Conservation (phyloP, 2,797 vertebrate species). For the Coregonus sp. region DNA sequence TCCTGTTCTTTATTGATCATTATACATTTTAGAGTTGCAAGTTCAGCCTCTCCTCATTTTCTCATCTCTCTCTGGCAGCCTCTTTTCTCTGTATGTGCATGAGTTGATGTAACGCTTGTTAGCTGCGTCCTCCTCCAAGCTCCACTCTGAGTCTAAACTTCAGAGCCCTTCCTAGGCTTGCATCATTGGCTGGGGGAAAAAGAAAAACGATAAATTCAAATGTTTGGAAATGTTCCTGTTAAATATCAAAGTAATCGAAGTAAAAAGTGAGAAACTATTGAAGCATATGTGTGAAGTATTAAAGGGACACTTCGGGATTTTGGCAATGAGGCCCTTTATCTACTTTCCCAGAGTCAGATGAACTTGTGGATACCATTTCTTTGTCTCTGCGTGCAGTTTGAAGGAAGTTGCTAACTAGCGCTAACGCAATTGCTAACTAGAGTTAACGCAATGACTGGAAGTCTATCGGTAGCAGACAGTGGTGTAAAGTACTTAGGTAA, state of each 20-base stretch:
- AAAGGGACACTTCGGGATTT: too few relatives aligned
- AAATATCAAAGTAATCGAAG: slow-evolving; percentile 37
- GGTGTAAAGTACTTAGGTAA: too few relatives aligned
- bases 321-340: too few relatives aligned
- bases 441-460: too few relatives aligned
- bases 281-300: too few relatives aligned
- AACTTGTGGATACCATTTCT: too few relatives aligned
- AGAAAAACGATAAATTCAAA: slow-evolving; percentile 28
- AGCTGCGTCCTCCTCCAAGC: slow-evolving; percentile 17
- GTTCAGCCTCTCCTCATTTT: slow-evolving; percentile 32
- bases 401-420: too few relatives aligned
- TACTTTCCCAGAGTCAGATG: too few relatives aligned
- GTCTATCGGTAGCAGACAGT: too few relatives aligned
- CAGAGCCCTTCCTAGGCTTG: slow-evolving; percentile 23
- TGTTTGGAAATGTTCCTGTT: slow-evolving; percentile 39
- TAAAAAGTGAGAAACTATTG: slow-evolving; percentile 23
- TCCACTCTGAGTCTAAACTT: slow-evolving; percentile 22
- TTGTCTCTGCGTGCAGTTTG: too few relatives aligned
- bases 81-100: slow-evolving; percentile 20
- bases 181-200: slow-evolving; percentile 33
- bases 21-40: slow-evolving; percentile 34
- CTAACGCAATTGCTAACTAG: too few relatives aligned
- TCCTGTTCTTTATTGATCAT: slow-evolving; percentile 46
- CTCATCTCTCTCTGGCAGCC: slow-evolving; percentile 10
- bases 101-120: slow-evolving; percentile 41